phyloP scores from a whole-genome alignment of 92 coral and sea anemone species.

The Bergia sp. region DNA sequence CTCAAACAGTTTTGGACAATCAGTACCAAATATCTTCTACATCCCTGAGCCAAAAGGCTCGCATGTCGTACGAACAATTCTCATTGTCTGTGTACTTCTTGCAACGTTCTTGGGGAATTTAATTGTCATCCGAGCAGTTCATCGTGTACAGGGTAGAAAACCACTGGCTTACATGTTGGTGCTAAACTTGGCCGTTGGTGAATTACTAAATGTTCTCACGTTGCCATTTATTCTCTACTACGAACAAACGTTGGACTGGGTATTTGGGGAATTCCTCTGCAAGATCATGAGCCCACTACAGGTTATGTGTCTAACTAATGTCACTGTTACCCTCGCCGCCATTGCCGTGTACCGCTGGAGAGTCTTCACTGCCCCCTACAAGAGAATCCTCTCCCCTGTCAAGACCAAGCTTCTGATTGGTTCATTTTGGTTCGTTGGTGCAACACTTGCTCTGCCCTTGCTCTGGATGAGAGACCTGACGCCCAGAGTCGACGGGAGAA shows the following conservation, averaged over 20 bases:
- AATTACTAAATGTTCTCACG: constrained; percentile 67
- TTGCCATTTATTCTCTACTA: constrained; percentile 55
- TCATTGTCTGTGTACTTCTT: constrained; percentile 20
- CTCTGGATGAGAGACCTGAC: constrained; percentile 40
- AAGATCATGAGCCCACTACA: constrained; percentile 67
- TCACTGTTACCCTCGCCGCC: constrained; percentile 74
- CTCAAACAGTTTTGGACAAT: not conserved
- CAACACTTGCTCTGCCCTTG: constrained; percentile 33
- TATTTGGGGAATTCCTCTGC: constrained; percentile 74
- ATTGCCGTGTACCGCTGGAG: constrained; percentile 66
- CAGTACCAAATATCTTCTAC: not conserved
- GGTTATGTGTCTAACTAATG: constrained; percentile 61
- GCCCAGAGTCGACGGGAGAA: constrained; percentile 27
- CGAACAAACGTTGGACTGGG: constrained; percentile 55
- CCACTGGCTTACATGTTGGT: constrained; percentile 74
- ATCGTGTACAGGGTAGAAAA: constrained; percentile 14
- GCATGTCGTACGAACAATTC: not conserved
- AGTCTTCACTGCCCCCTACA: constrained; percentile 14
- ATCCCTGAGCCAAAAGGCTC: constrained; percentile 13
- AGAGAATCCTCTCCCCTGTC: constrained; percentile 11
- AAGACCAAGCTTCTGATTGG: constrained; percentile 42
- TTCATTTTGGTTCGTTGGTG: constrained; percentile 49
- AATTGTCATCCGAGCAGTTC: constrained; percentile 16
- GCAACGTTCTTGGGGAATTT: constrained; percentile 25
- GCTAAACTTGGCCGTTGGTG: constrained; percentile 78